Evolutionary conservation across 2,797 vertebrate genomes (phyloP).

Genomic region (Enteromius unitaeniatus): DNA sequence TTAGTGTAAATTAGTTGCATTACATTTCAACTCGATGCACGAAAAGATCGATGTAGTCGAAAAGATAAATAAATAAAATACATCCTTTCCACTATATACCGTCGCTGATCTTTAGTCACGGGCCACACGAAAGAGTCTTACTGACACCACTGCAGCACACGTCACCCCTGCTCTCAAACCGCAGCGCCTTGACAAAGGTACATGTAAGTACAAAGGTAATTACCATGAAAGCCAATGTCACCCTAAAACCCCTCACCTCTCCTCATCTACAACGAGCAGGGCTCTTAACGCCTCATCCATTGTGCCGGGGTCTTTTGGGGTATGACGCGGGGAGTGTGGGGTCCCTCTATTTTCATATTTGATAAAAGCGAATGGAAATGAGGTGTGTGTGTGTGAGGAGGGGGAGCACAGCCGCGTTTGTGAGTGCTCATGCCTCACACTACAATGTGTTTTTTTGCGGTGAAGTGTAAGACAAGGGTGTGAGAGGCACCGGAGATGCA

Average conservation of each 20-base stretch:
- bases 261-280: conserved; percentile 51
- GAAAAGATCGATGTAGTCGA: not conserved
- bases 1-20: not conserved
- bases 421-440: conserved; percentile 37
- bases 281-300: conserved; percentile 64
- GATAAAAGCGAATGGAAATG: conserved; percentile 68
- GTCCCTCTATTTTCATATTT: conserved; percentile 69
- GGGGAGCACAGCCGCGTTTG: conserved; percentile 50
- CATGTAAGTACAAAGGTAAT: conserved; percentile 71
- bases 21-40: not conserved
- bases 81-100: not conserved
- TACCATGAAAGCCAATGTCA: conserved; percentile 72
- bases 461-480: conserved; percentile 31
- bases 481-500: conserved; percentile 56
- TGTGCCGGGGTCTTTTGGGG: conserved; percentile 63
- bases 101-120: conserved; percentile 28
- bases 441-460: conserved; percentile 51
- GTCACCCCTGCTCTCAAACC: conserved; percentile 69
- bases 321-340: conserved; percentile 33
- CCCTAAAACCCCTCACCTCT: conserved; percentile 58
- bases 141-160: conserved; percentile 56
- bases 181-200: conserved; percentile 70
- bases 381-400: conserved; percentile 47
- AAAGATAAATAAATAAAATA: not conserved
- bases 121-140: conserved; percentile 28